A percentile compares a stretch with the other conserved stretches of the same genome.
These are phyloP conservation scores for Eutolmus rufibarbis DNA, from an alignment of 2,888 invertebrate genomes.

Conservation along the genomic window DNA sequence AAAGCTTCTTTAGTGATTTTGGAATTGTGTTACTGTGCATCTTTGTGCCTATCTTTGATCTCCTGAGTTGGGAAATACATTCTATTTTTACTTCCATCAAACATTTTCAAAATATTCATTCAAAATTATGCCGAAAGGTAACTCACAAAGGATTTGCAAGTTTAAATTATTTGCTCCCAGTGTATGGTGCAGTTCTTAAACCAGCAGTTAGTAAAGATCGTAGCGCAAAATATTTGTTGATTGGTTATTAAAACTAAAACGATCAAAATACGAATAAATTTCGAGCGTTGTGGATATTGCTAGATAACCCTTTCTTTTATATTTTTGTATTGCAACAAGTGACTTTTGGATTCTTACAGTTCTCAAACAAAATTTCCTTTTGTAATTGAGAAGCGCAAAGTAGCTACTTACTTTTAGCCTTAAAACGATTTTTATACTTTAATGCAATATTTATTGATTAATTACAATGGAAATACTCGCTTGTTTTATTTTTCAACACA, in stretches of 20 bases:
- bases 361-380: neutral
- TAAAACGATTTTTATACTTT: conserved; percentile 8
- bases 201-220: neutral
- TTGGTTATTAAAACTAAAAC: neutral
- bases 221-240: neutral
- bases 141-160: neutral
- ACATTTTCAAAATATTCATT: neutral
- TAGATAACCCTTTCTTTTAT: neutral
- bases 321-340: neutral
- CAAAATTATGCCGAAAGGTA: neutral
- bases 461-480: neutral
- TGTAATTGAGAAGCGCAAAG: conserved; percentile 16
- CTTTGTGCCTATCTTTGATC: neutral
- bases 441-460: conserved; percentile 31
- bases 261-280: neutral
- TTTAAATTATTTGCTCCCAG: neutral
- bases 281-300: neutral
- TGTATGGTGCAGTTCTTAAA: neutral
- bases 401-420: conserved; percentile 2
- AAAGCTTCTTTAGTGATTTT: conserved; percentile 7
- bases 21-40: neutral
- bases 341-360: neutral
- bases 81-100: neutral
- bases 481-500: neutral
- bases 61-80: neutral